Base-by-base conservation (phyloP, 1,140 invertebrate genomes). In the Drosophila melanica region DNA sequence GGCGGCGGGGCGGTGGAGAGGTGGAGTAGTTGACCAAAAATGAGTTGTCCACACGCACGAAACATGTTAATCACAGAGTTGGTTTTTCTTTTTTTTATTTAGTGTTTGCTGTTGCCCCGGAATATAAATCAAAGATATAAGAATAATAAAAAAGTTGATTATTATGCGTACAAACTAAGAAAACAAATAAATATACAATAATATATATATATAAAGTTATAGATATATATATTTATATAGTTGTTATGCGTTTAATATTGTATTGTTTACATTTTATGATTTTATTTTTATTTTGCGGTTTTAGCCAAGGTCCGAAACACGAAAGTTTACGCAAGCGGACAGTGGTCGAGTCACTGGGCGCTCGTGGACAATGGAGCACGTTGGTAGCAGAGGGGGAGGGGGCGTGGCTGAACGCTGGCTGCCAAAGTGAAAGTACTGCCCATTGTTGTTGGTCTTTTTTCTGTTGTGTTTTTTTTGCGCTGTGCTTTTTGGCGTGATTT, bases 251-350 rank as follows among this genome's bases (percentile, higher is more conserved):
- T 60, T 48, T 62, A 57, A 53, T 60, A 44, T 37, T 58, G 33
- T 39, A 41, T 64, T 76, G 67, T 50, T 66, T 63, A 58, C 57
- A 37, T 45, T 59, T 75, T 44, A 58, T 64, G 50, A 51, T 41
- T 42, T 81, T 64, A 20, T 44, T 58, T 50, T 30, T 16, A 27
- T 65, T 66, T 45, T 8, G 8, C 8, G 8, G n/a, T 18, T 44
- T 79, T 48, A 23, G 53, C 76, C 70, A 45, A 48, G 42, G 58
- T 37, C 63, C 39, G 39, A 62, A 70, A 37, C 63, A 74, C 81
- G 71, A 86, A 75, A 72, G 59, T 87, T 86, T 86, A 86, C 82
- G 82, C 82, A 86, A 87, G 82, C 58, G 45, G 35, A 58, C 62
- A 65, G 75, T 66, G 67, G 64, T 41, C 77, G 67, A 60, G 11